Conservation (phyloP, 2,888 invertebrate genomes). For the Chydorus sphaericus region DNA sequence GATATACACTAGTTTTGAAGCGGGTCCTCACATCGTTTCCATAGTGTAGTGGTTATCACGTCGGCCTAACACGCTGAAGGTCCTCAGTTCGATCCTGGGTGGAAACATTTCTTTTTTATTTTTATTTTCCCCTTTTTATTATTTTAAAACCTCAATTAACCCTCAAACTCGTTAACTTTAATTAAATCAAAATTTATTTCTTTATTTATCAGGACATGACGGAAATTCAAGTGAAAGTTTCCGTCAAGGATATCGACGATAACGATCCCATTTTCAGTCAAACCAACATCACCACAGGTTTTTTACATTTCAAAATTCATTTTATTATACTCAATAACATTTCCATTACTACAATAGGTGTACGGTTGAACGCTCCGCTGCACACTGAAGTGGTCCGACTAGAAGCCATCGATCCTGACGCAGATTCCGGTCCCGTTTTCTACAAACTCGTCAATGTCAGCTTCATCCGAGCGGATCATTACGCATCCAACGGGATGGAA, state of each 20-base stretch:
- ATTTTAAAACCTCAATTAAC: not conserved
- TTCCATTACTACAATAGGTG: constrained; percentile 30
- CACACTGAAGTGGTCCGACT: constrained; percentile 52
- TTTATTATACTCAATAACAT: not conserved
- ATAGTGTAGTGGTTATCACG: no score
- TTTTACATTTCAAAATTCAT: constrained; percentile 15
- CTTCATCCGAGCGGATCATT: constrained; percentile 32
- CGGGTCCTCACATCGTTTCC: not conserved
- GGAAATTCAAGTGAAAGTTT: constrained; percentile 47
- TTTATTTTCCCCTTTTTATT: not conserved
- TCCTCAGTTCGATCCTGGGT: not conserved
- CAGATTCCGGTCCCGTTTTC: constrained; percentile 46
- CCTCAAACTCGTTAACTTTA: no score
- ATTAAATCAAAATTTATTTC: not conserved
- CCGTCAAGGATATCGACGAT: constrained; percentile 54
- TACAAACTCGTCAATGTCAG: constrained; percentile 45
- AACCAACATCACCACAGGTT: constrained; percentile 45
- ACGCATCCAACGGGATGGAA: constrained; percentile 6
- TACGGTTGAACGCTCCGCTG: constrained; percentile 55
- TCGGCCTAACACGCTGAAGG: no score
- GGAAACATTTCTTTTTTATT: constrained; percentile 10
- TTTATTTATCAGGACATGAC: constrained; percentile 42
- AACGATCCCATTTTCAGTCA: constrained; percentile 51
- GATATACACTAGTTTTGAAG: not conserved
- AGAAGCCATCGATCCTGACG: constrained; percentile 50